These are phyloP conservation scores for Troides aeacus DNA, from an alignment of 2,888 invertebrate species.

Conservation along the genomic window DNA sequence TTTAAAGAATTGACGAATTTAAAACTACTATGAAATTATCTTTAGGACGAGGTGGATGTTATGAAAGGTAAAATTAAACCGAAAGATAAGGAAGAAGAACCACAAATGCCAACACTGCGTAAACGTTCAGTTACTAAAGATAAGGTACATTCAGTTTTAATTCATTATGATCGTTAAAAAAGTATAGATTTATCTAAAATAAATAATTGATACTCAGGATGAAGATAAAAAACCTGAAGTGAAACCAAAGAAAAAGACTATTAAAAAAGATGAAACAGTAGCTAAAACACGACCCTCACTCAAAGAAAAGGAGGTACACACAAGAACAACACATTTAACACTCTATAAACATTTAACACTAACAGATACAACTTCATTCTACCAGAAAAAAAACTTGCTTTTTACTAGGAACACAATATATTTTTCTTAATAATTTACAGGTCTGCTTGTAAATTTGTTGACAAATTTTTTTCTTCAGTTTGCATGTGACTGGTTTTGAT, in stretches of 20 bases:
- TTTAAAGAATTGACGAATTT: slow-evolving; percentile 18
- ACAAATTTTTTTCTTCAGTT: background rate
- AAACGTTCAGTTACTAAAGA: slow-evolving; percentile 70
- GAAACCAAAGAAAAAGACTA: slow-evolving; percentile 65
- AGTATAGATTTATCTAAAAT: background rate
- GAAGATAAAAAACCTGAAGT: slow-evolving; percentile 72
- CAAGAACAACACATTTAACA: slow-evolving; percentile 30
- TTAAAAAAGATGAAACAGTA: slow-evolving; percentile 63
- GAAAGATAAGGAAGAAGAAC: slow-evolving; percentile 68
- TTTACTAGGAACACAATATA: background rate
- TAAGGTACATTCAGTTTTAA: slow-evolving; percentile 52
- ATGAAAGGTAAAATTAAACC: slow-evolving; percentile 75
- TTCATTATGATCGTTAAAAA: slow-evolving; percentile 7
- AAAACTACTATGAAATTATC: slow-evolving; percentile 30
- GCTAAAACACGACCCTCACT: slow-evolving; percentile 70
- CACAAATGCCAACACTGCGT: slow-evolving; percentile 65
- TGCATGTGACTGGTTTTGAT: background rate
- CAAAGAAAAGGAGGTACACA: slow-evolving; percentile 72
- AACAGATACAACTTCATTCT: slow-evolving; percentile 38
- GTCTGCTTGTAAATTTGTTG: background rate
- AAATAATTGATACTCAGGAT: slow-evolving; percentile 51
- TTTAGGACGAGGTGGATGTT: slow-evolving; percentile 69
- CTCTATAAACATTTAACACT: slow-evolving; percentile 37
- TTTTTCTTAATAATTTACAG: background rate
- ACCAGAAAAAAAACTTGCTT: background rate